These are phyloP conservation scores for Nycticorax nycticorax DNA, from an alignment of 2,113 vertebrate genomes.

Conservation along the genomic window DNA sequence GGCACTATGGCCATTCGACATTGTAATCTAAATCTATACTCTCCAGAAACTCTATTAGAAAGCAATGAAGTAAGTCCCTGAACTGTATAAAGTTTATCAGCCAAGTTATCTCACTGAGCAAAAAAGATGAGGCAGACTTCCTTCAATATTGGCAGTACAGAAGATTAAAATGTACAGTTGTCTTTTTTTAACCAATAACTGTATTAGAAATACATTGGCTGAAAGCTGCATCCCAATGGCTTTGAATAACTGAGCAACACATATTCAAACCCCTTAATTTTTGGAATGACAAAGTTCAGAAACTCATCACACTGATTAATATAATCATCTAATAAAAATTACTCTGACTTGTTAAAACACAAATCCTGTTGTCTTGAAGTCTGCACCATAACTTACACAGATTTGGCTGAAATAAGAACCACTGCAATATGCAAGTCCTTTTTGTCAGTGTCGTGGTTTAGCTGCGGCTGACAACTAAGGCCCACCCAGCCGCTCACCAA, in stretches of 20 bases:
- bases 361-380: not conserved
- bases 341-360: not conserved
- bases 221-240: not conserved
- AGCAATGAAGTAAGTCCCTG: constrained; percentile 26
- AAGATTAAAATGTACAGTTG: not conserved
- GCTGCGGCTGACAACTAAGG: no score
- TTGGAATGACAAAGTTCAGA: not conserved
- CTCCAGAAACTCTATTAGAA: constrained; percentile 48
- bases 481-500: no score
- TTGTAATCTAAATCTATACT: constrained; percentile 29
- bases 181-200: not conserved
- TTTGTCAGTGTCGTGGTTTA: no score
- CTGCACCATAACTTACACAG: not conserved
- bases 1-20: not conserved
- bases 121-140: not conserved
- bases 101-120: not conserved
- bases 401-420: not conserved
- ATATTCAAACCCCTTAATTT: not conserved
- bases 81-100: constrained; percentile 36
- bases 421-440: not conserved
- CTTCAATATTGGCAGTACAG: not conserved
- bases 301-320: not conserved
- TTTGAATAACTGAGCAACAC: not conserved
- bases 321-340: not conserved
- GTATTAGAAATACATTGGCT: not conserved